Percentiles rank a stretch among this genome's conserved stretches.
phyloP scores from a whole-genome alignment of 2,113 vertebrate genomes.

The Crotophaga sulcirostris region DNA sequence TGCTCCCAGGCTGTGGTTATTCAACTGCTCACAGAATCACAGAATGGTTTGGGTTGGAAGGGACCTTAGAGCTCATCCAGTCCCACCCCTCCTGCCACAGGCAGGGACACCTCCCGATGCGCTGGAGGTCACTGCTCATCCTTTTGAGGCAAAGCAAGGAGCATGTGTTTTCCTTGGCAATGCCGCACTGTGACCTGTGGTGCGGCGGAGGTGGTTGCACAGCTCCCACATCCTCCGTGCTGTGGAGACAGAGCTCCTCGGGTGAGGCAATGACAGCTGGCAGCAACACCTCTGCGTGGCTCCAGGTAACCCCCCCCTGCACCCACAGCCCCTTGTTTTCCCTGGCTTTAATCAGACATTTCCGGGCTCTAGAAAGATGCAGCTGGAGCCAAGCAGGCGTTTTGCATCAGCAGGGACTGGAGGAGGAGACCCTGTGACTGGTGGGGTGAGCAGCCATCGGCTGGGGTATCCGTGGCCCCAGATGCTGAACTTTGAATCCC shows the following conservation, averaged over 20 bases:
- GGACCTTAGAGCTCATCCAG: no score
- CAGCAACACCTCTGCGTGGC: background rate
- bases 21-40: background rate
- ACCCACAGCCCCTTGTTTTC: background rate
- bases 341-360: background rate
- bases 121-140: background rate
- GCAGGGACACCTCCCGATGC: background rate
- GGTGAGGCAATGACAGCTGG: background rate
- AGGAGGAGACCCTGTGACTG: background rate
- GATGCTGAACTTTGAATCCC: background rate
- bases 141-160: background rate
- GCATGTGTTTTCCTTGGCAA: background rate
- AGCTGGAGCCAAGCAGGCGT: background rate
- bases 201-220: accelerated
- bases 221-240: background rate
- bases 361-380: background rate
- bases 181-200: background rate
- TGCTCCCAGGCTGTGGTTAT: background rate
- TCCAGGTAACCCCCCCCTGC: background rate
- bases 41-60: no score
- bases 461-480: accelerated
- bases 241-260: background rate
- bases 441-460: background rate
- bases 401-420: background rate
- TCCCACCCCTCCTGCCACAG: no score